Evolutionary conservation across 2,113 vertebrate species (phyloP).

Genomic region (Merops nubicus): DNA sequence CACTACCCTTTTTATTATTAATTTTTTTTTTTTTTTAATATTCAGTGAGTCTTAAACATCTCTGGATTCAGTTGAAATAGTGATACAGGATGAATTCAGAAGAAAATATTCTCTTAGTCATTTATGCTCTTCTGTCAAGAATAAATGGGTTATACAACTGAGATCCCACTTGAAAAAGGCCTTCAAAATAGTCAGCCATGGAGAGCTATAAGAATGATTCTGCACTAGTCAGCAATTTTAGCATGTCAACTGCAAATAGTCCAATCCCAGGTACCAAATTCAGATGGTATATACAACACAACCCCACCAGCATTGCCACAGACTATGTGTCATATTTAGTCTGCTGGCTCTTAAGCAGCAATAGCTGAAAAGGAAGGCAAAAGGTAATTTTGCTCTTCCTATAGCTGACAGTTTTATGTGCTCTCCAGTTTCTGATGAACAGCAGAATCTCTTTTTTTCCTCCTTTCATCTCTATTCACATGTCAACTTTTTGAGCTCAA

Average conservation of each 20-base stretch:
- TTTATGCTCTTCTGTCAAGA: not conserved
- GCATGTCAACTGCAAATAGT: accelerated
- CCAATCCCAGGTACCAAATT: not conserved
- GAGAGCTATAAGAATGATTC: not conserved
- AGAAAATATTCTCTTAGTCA: not conserved
- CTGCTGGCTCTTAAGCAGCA: not conserved
- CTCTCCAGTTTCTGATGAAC: slow-evolving; percentile 17
- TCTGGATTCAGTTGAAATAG: not conserved
- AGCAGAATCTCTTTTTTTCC: slow-evolving; percentile 2
- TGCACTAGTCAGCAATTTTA: not conserved
- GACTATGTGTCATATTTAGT: not conserved
- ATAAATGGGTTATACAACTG: not conserved
- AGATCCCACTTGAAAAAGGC: not conserved
- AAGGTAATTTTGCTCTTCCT: slow-evolving; percentile 12
- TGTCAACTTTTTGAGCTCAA: not conserved
- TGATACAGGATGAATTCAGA: not conserved
- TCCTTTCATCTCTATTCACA: slow-evolving; percentile 46
- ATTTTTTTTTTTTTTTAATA: no score
- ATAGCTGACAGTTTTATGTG: slow-evolving; percentile 24
- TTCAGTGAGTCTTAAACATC: not conserved
- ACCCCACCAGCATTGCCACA: not conserved
- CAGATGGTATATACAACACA: not conserved
- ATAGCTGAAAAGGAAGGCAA: slow-evolving; percentile 22
- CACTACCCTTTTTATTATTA: not conserved
- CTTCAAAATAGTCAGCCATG: not conserved